Percentiles rank a stretch among this genome's conserved stretches.
These are phyloP conservation scores for Takifugu rubripes DNA, from an alignment of 2,797 vertebrate genomes.

Conservation along the genomic window DNA sequence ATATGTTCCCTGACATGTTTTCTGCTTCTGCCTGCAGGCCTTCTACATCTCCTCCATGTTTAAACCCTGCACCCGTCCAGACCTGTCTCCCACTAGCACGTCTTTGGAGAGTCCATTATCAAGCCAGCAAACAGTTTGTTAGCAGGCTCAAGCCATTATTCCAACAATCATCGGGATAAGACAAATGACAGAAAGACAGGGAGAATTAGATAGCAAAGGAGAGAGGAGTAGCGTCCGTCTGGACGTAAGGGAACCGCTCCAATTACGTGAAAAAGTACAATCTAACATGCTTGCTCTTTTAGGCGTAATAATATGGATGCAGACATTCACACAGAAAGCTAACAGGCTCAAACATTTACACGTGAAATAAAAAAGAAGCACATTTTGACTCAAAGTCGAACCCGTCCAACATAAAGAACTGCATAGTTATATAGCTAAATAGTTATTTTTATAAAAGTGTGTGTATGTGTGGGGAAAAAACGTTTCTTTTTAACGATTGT, in stretches of 20 bases:
- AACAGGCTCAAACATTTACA: slow-evolving; percentile 39
- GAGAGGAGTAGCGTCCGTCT: slow-evolving; percentile 7
- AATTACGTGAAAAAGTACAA: slow-evolving; percentile 43
- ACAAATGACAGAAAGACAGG: slow-evolving; percentile 27
- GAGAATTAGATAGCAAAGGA: slow-evolving; percentile 29
- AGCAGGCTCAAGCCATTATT: slow-evolving; percentile 50
- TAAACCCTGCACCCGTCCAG: slow-evolving; percentile 60
- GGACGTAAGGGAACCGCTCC: slow-evolving; percentile 43
- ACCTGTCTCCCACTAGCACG: slow-evolving; percentile 56
- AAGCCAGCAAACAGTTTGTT: slow-evolving; percentile 83
- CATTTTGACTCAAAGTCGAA: slow-evolving; percentile 59
- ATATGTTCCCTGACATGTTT: slow-evolving; percentile 37
- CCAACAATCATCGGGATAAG: slow-evolving; percentile 17
- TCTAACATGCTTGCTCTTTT: slow-evolving; percentile 42
- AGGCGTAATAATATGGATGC: slow-evolving; percentile 30
- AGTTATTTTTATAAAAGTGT: slow-evolving; percentile 59
- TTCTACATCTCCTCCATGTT: slow-evolving; percentile 85
- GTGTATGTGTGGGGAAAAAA: slow-evolving; percentile 20
- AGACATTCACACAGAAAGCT: slow-evolving; percentile 33
- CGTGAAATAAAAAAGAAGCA: slow-evolving; percentile 57
- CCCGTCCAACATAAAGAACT: slow-evolving; percentile 64
- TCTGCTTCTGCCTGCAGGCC: slow-evolving; percentile 68
- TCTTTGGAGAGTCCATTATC: slow-evolving; percentile 78
- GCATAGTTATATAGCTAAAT: slow-evolving; percentile 27
- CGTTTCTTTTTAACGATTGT: slow-evolving; percentile 64